phyloP scores from a whole-genome alignment of 2,113 vertebrate species.

The Microtus pennsylvanicus region DNA sequence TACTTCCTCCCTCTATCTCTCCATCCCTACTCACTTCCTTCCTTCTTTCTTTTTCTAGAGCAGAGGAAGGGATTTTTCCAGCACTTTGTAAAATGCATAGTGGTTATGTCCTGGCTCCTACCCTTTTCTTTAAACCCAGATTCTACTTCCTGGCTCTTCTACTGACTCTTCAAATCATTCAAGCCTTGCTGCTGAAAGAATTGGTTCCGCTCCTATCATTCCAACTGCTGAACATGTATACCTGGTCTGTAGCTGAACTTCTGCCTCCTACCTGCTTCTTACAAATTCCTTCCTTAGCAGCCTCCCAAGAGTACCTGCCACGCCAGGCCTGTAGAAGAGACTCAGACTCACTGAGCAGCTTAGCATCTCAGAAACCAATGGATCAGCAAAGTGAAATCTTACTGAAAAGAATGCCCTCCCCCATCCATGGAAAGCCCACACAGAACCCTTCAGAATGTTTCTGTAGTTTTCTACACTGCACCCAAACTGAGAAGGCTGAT shows the following conservation, averaged over 20 bases:
- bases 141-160: background rate
- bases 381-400: background rate
- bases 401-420: background rate
- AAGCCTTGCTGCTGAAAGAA: rapidly evolving
- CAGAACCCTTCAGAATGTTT: background rate
- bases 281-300: background rate
- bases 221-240: background rate
- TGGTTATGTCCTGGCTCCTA: background rate
- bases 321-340: background rate
- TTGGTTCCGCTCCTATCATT: background rate
- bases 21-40: background rate
- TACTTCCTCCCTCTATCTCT: background rate
- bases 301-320: background rate
- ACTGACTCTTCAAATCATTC: background rate
- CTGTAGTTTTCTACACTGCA: background rate
- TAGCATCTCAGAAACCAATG: background rate
- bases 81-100: background rate
- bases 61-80: background rate
- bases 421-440: background rate
- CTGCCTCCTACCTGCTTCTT: background rate
- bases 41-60: background rate
- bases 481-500: background rate
- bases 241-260: background rate
- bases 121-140: rapidly evolving
- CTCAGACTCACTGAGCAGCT: background rate